Percentiles rank a stretch among this genome's conserved stretches.
Conservation (phyloP, 2,888 invertebrate genomes). For the Apotomis capreana region DNA sequence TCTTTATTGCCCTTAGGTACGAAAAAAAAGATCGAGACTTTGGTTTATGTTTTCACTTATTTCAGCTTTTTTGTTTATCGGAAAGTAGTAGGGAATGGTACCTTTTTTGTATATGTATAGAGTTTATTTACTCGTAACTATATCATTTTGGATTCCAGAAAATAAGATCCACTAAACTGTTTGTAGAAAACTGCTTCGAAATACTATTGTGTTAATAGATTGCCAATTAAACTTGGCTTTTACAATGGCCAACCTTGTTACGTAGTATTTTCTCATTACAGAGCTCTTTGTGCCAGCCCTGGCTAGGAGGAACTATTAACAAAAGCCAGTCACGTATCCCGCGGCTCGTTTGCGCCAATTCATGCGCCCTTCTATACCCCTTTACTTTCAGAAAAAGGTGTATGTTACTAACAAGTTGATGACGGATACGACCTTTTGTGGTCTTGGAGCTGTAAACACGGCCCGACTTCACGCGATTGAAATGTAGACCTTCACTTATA, state of each 20-base stretch:
- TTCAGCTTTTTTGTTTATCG: no score
- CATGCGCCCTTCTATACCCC: constrained; percentile 46
- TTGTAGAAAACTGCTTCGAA: background rate
- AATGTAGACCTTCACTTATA: constrained; percentile 34
- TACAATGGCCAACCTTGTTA: constrained; percentile 24
- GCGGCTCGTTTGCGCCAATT: constrained; percentile 60
- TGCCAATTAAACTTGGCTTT: constrained; percentile 40
- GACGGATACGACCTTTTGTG: background rate
- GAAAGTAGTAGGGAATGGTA: no score
- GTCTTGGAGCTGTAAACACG: constrained; percentile 1
- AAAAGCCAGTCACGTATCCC: constrained; percentile 56
- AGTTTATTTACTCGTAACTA: background rate
- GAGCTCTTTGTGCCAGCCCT: constrained; percentile 48
- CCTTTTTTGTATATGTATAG: no score
- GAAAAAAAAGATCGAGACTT: no score
- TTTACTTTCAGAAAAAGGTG: background rate
- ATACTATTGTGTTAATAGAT: constrained; percentile 38
- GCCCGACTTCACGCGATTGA: constrained; percentile 30
- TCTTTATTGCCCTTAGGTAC: no score
- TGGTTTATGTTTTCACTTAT: no score
- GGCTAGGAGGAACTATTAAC: constrained; percentile 52
- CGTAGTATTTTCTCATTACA: constrained; percentile 36
- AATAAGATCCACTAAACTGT: background rate
- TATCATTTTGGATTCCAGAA: background rate
- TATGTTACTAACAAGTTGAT: background rate